Conservation (phyloP, 2,888 invertebrate genomes). For the Baccha elongata region DNA sequence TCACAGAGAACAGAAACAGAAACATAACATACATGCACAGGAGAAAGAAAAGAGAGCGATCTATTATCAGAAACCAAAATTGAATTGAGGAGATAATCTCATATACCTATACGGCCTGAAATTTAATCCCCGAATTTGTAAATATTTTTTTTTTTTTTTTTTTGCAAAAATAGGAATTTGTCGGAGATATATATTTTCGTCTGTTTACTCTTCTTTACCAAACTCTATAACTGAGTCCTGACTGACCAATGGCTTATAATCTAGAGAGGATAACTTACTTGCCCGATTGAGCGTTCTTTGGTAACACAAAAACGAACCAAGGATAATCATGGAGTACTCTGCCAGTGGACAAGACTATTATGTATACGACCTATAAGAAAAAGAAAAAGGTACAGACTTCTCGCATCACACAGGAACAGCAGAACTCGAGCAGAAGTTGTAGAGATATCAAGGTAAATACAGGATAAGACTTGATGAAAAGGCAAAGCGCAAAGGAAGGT, state of each 20-base stretch:
- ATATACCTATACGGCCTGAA: constrained; percentile 55
- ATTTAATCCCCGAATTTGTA: constrained; percentile 70
- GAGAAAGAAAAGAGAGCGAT: constrained; percentile 26
- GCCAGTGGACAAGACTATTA: constrained; percentile 1
- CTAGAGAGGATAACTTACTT: constrained; percentile 67
- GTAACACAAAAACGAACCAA: constrained; percentile 62
- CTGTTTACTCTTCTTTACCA: neutral
- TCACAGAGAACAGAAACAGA: neutral
- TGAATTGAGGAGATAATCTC: constrained; percentile 70
- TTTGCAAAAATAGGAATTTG: too few species aligned
- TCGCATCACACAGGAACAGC: constrained; percentile 24
- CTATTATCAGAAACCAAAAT: constrained; percentile 70
- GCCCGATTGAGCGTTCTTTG: constrained; percentile 68
- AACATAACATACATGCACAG: neutral
- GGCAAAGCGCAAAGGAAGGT: constrained; percentile 54
- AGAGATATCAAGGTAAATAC: constrained; percentile 66
- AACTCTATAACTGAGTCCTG: constrained; percentile 30
- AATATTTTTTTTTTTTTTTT: constrained; percentile 50
- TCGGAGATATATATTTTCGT: neutral
- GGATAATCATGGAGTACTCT: constrained; percentile 49
- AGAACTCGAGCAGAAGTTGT: constrained; percentile 16
- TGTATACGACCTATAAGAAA: neutral
- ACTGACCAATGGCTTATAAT: constrained; percentile 69
- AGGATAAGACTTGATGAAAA: constrained; percentile 72
- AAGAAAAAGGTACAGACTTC: constrained; percentile 23